A percentile compares a stretch with the other conserved stretches of the same genome.
phyloP scores from a whole-genome alignment of 2,797 vertebrate genomes.

The Ceryle rudis region DNA sequence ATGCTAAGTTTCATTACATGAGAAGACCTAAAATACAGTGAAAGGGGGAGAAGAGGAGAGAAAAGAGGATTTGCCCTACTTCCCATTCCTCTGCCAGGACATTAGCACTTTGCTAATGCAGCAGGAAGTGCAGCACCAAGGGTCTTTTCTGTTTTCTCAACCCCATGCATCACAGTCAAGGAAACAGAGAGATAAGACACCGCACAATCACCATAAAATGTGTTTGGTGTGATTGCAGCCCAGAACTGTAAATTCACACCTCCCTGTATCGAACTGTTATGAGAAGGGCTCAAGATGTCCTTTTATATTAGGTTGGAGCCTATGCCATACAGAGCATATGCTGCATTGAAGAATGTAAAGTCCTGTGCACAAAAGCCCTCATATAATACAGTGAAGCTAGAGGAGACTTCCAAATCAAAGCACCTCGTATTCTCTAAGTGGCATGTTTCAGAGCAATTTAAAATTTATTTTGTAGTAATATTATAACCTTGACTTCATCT shows the following conservation, averaged over 20 bases:
- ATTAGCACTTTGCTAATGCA: not conserved
- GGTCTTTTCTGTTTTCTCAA: not conserved
- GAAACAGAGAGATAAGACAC: not conserved
- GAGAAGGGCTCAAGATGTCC: not conserved
- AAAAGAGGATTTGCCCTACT: accelerated
- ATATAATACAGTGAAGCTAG: not conserved
- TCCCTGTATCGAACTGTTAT: accelerated
- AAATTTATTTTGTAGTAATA: not conserved
- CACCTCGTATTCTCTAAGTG: not conserved
- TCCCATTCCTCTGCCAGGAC: not conserved
- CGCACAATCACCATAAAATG: not conserved
- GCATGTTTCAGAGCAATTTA: not conserved
- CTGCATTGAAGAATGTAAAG: not conserved
- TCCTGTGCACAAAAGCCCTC: not conserved
- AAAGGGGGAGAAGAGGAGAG: not conserved
- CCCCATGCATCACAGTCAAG: not conserved
- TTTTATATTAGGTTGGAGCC: not conserved
- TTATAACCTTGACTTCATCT: not conserved
- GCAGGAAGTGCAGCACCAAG: not conserved
- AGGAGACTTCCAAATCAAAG: not conserved
- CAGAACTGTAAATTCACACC: not conserved
- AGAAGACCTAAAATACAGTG: not conserved
- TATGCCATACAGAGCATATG: too few species aligned
- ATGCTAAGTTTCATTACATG: not conserved
- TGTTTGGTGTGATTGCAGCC: not conserved